Base-by-base conservation (phyloP, 1,140 invertebrate species). In the Drosophila mayri region DNA sequence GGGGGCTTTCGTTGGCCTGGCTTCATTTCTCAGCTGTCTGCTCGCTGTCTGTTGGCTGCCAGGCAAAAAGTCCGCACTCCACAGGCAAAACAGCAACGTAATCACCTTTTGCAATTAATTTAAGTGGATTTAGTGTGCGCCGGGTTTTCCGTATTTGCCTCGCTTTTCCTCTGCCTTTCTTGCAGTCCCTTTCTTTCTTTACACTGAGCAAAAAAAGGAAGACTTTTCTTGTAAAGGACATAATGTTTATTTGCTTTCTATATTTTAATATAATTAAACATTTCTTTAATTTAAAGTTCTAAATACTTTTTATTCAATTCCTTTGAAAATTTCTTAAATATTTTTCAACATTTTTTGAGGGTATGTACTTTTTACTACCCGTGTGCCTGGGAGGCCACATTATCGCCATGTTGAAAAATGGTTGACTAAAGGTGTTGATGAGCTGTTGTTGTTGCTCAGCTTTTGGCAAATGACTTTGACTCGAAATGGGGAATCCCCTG, bases 41-140 rank as follows among this genome's bases (percentile, higher is more conserved):
- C 73, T 71, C 57, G 65, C 79, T 82, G 80, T 82, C 76, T 82
- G 80, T 84, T 83, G 74, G 81, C 76, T 70, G 74, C 61, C 85
- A 71, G 76, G 75, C 70, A 60, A 67, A 76, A 76, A 76, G 62
- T 76, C 71, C 71, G 54, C 55, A 61, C 47, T 61, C 63, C 67
- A 76, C 84, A 80, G 84, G 85, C 81, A 90, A 85, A 90, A 90
- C 81, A 81, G 85, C 85, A 90, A 90, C 90, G 90, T 91, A 91
- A 91, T 91, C 90, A 91, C 90, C 90, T 91, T 91, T 91, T 86
- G 90, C 90, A 91, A 91, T 91, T 91, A 91, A 91, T 91, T 91
- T 91, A 91, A 91, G 85, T 91, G 90, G 90, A 91, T 91, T 91
- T 91, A 85, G 82, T 90, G 82, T 82, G 87, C 82, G 67, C 68